A percentile compares a stretch with the other conserved stretches of the same genome.
These are phyloP conservation scores for Takifugu flavidus DNA, from an alignment of 2,113 vertebrate species.

Conservation along the genomic window DNA sequence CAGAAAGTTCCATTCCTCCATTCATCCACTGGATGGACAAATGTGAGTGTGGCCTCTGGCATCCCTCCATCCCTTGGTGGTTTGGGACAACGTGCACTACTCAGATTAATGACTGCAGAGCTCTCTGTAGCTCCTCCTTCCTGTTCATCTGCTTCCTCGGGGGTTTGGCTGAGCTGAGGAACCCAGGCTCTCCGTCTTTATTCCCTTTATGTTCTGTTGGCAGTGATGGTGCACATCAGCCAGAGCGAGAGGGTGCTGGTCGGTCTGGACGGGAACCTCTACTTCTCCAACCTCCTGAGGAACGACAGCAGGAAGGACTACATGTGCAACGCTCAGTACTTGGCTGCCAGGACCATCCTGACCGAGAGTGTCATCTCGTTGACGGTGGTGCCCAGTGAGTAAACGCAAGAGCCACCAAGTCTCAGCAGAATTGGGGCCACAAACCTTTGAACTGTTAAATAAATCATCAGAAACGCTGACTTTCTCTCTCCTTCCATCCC, in stretches of 20 bases:
- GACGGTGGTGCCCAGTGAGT: constrained; percentile 77
- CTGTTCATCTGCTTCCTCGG: no score
- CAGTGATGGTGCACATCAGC: constrained; percentile 77
- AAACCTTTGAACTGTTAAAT: background rate
- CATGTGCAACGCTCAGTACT: constrained; percentile 84
- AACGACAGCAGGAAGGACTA: constrained; percentile 80
- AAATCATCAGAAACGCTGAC: no score
- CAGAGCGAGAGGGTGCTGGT: constrained; percentile 78
- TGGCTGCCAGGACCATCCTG: constrained; percentile 78
- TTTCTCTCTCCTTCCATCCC: background rate
- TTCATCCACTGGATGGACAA: constrained; percentile 78
- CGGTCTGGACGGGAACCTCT: constrained; percentile 83
- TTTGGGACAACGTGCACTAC: no score
- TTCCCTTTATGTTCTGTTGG: background rate
- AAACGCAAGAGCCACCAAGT: background rate
- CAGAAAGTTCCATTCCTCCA: constrained; percentile 72
- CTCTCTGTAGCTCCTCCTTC: no score
- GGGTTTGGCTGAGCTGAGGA: no score
- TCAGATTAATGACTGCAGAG: no score
- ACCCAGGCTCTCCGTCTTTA: no score
- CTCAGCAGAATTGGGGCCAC: constrained; percentile 62
- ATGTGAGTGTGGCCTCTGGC: constrained; percentile 65
- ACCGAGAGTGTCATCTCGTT: constrained; percentile 78
- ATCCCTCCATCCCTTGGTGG: no score
- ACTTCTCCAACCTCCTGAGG: constrained; percentile 79